phyloP scores from a whole-genome alignment of 2,888 invertebrate species.

The Cryptus armator region DNA sequence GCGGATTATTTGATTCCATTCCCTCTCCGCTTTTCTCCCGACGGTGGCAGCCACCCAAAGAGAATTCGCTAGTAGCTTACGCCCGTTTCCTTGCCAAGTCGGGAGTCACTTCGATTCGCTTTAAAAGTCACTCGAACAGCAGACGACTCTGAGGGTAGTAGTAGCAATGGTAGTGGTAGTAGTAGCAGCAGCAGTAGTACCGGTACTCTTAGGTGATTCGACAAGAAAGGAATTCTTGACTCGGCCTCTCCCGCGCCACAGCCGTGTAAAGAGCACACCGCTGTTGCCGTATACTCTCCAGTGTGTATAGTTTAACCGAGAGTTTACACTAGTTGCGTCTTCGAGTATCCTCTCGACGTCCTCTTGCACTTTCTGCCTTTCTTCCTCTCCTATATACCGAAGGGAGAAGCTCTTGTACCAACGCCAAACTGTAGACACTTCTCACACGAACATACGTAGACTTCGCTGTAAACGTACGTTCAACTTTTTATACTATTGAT shows the following conservation, averaged over 20 bases:
- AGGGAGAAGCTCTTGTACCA: slow-evolving; percentile 13
- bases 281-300: slow-evolving; percentile 23
- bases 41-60: slow-evolving; percentile 82
- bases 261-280: slow-evolving; percentile 42
- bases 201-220: slow-evolving; percentile 63
- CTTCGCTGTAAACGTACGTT: neutral
- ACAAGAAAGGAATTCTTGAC: slow-evolving; percentile 73
- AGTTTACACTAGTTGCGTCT: slow-evolving; percentile 78
- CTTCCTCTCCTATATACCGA: slow-evolving; percentile 19
- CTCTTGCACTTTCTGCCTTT: slow-evolving; percentile 7
- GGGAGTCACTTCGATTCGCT: slow-evolving; percentile 80
- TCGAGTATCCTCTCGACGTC: slow-evolving; percentile 54
- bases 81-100: slow-evolving; percentile 76
- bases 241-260: slow-evolving; percentile 35
- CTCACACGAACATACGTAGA: slow-evolving; percentile 48
- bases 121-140: slow-evolving; percentile 77
- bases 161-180: neutral
- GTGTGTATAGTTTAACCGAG: slow-evolving; percentile 70
- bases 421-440: slow-evolving; percentile 21
- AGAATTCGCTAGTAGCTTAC: slow-evolving; percentile 82
- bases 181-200: neutral
- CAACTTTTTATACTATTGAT: neutral
- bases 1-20: slow-evolving; percentile 62
- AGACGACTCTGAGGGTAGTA: slow-evolving; percentile 25
- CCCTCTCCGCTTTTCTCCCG: slow-evolving; percentile 56